These are phyloP conservation scores for Atopsyche davidsoni DNA, from an alignment of 1,140 invertebrate genomes.

Conservation along the genomic window DNA sequence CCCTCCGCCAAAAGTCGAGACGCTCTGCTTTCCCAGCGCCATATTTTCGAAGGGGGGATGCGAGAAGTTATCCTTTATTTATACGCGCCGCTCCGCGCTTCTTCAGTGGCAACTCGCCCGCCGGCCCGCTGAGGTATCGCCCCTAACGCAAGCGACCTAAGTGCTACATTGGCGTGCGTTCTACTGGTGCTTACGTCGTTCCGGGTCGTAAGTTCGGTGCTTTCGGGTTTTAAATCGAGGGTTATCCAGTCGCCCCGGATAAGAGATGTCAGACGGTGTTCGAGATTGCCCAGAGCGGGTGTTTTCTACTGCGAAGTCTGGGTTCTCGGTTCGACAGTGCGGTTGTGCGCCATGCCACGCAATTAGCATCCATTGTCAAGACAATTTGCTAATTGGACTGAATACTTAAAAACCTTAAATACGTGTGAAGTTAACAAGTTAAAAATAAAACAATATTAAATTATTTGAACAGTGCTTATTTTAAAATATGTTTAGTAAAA, in stretches of 20 bases:
- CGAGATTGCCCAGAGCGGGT: too few species aligned
- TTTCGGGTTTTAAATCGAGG: conserved; percentile 1
- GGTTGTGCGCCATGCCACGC: too few species aligned
- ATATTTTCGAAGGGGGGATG: conserved; percentile 21
- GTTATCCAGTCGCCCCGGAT: conserved; percentile 6
- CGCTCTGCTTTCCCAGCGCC: conserved; percentile 16
- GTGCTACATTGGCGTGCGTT: not conserved
- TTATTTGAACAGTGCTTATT: too few species aligned
- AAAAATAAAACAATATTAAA: too few species aligned
- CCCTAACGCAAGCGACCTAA: not conserved
- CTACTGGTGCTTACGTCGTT: conserved; percentile 6
- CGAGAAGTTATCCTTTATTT: conserved; percentile 25
- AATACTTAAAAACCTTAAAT: too few species aligned
- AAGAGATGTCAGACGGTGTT: conserved; percentile 10
- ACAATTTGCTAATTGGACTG: too few species aligned
- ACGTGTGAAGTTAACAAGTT: too few species aligned
- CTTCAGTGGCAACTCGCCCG: conserved; percentile 13
- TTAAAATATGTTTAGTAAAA: too few species aligned
- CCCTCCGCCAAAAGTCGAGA: conserved; percentile 1
- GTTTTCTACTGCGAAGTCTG: too few species aligned
- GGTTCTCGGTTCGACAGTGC: too few species aligned
- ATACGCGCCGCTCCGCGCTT: conserved; percentile 13
- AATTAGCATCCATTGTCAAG: too few species aligned
- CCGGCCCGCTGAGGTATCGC: conserved; percentile 6
- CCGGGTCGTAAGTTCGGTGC: not conserved